Base-by-base conservation (phyloP, 2,888 invertebrate species). In the Tyria jacobaeae region DNA sequence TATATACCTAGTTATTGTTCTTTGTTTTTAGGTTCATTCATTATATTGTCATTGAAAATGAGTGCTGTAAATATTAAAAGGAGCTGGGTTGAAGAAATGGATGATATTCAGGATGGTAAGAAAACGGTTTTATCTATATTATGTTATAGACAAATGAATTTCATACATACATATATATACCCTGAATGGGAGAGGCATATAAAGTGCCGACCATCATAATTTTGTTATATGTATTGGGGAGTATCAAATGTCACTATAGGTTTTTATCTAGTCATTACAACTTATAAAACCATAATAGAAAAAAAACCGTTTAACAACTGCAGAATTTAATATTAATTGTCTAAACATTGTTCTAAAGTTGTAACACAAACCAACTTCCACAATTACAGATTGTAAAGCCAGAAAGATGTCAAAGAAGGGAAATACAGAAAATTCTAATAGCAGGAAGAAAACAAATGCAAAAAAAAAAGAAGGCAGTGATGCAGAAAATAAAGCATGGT, bases 361-460 rank as follows among this genome's bases (percentile, higher is more conserved):
- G 3, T 47, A 3, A 17, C 34, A 14, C 2, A 37, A 37, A 15
- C 15, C n/a, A 5, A 9, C 24, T n/a, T 24, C 51, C 21, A 49
- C 17, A 17, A 25, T 83, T 77, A 68, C 77, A 83, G 71, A 63
- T 70, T 73, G 53, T 25, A 82, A 75, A 78, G 71, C 76, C 24
- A 72, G 63, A 34, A 88, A 86, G 68, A 81, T 76, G 64, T 85
- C 80, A 66, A 82, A 83, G 51, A 83, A 78, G 75, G 66, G 76
- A 50, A 82, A 84, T 63, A 84, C 84, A 67, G 90, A 90, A 70
- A 86, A 80, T 71, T 87, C 88, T 24, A 84, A 76, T 64, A 85
- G 75, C 66, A 85, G 89, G 61, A 92, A 91, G 72, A 88, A 84
- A 67, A 58, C 80, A n/a, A 90, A 86, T 73, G 82, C 81, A 14